phyloP scores from a whole-genome alignment of 92 coral and sea anemone genomes.

The Zoanthus sociatus region DNA sequence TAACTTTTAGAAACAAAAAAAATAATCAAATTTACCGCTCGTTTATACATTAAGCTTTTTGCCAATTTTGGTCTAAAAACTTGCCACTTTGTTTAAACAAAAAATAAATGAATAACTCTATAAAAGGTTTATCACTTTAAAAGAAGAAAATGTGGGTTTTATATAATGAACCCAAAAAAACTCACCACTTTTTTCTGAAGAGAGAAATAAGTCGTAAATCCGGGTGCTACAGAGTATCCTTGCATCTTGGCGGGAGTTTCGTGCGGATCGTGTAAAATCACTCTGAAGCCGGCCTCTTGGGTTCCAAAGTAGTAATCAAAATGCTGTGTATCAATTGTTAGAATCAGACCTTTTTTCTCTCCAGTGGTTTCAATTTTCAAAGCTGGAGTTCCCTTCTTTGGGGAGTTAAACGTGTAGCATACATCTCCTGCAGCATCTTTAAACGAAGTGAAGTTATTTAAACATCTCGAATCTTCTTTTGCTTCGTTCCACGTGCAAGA shows the following conservation, averaged over 20 bases:
- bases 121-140: not conserved
- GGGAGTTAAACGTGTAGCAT: slow-evolving; percentile 82
- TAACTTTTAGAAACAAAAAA: too few relatives aligned
- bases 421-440: slow-evolving; percentile 78
- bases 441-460: slow-evolving; percentile 69
- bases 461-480: slow-evolving; percentile 43
- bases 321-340: slow-evolving; percentile 77
- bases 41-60: too few relatives aligned
- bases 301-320: slow-evolving; percentile 78
- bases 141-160: not conserved
- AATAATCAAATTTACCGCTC: too few relatives aligned
- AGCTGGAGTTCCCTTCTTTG: slow-evolving; percentile 44
- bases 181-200: slow-evolving; percentile 75
- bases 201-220: slow-evolving; percentile 86
- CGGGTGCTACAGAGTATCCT: slow-evolving; percentile 85
- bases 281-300: slow-evolving; percentile 80
- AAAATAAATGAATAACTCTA: not conserved
- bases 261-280: slow-evolving; percentile 84
- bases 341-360: slow-evolving; percentile 59
- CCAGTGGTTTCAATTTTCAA: slow-evolving; percentile 66
- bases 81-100: too few relatives aligned
- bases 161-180: not conserved
- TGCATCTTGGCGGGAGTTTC: slow-evolving; percentile 92
- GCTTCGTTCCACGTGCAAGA: slow-evolving; percentile 72
- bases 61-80: too few relatives aligned